These are phyloP conservation scores for Diplosoma virens DNA, from an alignment of 23 tunicate species.

Conservation along the genomic window DNA sequence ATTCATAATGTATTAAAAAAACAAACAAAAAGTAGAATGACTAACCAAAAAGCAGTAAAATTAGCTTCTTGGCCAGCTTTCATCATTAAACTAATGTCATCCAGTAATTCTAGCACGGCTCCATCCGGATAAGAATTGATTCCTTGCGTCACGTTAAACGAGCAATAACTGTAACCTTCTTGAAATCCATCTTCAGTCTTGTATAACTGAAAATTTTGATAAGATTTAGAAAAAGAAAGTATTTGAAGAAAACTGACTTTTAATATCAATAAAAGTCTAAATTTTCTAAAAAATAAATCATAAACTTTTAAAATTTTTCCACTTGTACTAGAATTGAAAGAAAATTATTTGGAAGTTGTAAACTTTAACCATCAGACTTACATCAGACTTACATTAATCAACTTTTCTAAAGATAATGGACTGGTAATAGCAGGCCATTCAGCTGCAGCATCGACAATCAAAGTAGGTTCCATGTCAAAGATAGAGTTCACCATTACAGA, in stretches of 20 bases:
- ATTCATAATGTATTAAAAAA: background rate
- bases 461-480: conserved; percentile 22
- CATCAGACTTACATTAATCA: conserved; percentile 45
- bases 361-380: too few species aligned
- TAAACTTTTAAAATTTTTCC: background rate
- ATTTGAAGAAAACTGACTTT: background rate
- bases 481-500: conserved; percentile 31
- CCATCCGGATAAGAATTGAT: background rate
- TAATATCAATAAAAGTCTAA: background rate
- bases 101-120: conserved; percentile 25
- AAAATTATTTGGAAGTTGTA: too few species aligned
- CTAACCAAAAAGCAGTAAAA: conserved; percentile 59
- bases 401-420: conserved; percentile 33
- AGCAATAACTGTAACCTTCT: background rate
- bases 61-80: conserved; percentile 31
- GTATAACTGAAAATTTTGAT: background rate
- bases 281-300: background rate
- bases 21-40: background rate
- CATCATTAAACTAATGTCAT: background rate
- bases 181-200: background rate
- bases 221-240: background rate
- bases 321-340: too few species aligned
- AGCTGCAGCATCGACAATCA: conserved; percentile 47
- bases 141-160: conserved; percentile 6
- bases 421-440: conserved; percentile 55